Conservation (phyloP, 2,797 vertebrate species). For the Tamandua tetradactyla region DNA sequence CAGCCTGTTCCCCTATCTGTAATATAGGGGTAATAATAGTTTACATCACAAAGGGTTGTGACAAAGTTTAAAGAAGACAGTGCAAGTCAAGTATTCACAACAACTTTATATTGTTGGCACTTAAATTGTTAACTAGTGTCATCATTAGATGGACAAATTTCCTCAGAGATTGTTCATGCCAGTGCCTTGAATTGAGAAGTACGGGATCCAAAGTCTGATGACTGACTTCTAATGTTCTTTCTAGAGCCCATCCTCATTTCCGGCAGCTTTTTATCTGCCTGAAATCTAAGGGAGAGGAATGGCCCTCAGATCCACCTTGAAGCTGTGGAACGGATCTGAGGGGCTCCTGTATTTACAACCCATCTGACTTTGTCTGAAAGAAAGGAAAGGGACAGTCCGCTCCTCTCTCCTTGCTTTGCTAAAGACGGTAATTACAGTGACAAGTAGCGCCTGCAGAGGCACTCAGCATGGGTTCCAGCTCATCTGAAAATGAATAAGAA, state of each 20-base stretch:
- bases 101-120: neutral
- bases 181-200: neutral
- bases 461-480: constrained; percentile 46
- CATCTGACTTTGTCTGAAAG: neutral
- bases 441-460: neutral
- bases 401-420: neutral
- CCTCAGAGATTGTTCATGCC: neutral
- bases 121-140: neutral
- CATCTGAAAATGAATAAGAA: constrained; percentile 51
- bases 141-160: neutral
- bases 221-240: neutral
- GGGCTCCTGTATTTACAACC: neutral
- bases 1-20: neutral
- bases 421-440: neutral
- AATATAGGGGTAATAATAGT: neutral
- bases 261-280: neutral
- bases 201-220: neutral
- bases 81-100: neutral
- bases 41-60: neutral
- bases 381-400: neutral
- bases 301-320: neutral
- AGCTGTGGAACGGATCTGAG: neutral
- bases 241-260: neutral
- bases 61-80: neutral
- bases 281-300: neutral